Evolutionary conservation across 53 echinoderm and acorn worm genomes (phyloP), one percentile per base, ranked within the genome.

Genomic region (Stichopus horrens): DNA sequence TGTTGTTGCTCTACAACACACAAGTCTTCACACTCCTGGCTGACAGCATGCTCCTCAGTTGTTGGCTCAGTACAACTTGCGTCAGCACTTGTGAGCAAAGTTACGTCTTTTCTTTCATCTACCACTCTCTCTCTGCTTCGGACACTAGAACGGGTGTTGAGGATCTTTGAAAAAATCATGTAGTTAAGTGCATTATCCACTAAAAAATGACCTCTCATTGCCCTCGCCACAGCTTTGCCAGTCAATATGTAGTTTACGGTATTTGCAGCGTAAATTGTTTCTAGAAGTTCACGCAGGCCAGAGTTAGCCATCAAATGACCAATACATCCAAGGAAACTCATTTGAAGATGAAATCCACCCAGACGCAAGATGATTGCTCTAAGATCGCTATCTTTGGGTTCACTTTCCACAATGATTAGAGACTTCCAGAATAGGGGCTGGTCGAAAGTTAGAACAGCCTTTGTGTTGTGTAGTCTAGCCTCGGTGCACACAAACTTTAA

Each of bases 391-490:
- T 66, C 79, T 57, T 59, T 19, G 9, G 90, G 88, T 76, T 88
- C 68, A 51, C 8, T 21, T 21, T 11, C 13, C 7, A 88, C 37
- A 19, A 93, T 90, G 11, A 21, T 55, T 1, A 85, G 23, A 22
- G 93, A 88, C 74, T 92, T 92, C 90, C 90, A 92, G 66, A n/a
- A 87, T 5, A 92, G 88, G 55, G 92, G 90, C 83, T 92, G 92
- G 58, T 92, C 89, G 75, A 92, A 92, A 20, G 92, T 92, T 3
- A 92, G 9, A 54, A 92, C 74, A 55, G 89, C 89, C 3, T 83
- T 73, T 13, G 76, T 75, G 76, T 89, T 86, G 74, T 92, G 68
- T 7, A 10, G 52, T 21, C 53, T 67, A 14, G 92, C 92, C 9
- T 86, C 86, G 7, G 13, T 57, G 57, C 86, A 92, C 9, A 92